These are phyloP conservation scores for human (Homo sapiens) DNA, from an alignment of 2,113 vertebrate genomes.

Conservation along the genomic window GRCh38 chr2:21316001-21316500, in stretches of 20 bases:
- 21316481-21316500: conserved; percentile 5
- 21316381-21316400: conserved; percentile 66
- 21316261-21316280: conserved; percentile 76
- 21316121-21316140: conserved; percentile 46
- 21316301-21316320: conserved; percentile 66
- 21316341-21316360: conserved; percentile 77
- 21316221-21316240: conserved; percentile 75
- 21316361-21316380: conserved; percentile 73
- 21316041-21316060: background rate
- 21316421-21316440: conserved; percentile 63
- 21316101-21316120: conserved; percentile 53
- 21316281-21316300: conserved; percentile 73
- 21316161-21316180: conserved; percentile 71
- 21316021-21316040: background rate
- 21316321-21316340: conserved; percentile 74
- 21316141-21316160: conserved; percentile 64
- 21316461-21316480: conserved; percentile 66
- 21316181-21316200: conserved; percentile 75
- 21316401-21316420: conserved; percentile 59
- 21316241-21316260: conserved; percentile 77
- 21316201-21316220: conserved; percentile 76
- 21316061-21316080: conserved; percentile 18
- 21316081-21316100: background rate
- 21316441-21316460: conserved; percentile 59
- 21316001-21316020: background rate